Base-by-base conservation (phyloP, 2,113 vertebrate species). In the Onychorhynchus coronatus region DNA sequence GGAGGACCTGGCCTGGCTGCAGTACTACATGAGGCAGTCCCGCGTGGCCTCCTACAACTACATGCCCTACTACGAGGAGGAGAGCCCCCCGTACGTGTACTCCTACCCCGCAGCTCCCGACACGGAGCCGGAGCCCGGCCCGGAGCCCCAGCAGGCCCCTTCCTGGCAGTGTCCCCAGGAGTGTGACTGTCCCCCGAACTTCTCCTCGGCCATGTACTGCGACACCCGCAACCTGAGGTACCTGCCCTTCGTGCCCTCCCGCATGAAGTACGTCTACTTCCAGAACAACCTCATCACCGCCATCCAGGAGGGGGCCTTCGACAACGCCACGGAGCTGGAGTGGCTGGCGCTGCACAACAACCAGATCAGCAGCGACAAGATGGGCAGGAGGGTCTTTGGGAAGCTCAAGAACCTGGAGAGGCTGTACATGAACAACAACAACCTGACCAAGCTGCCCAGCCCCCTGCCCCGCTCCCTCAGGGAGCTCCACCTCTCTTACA, bases 271-370 rank as follows among this genome's bases (percentile, higher is more conserved):
- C 5, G 97, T 99, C 75, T 99, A 99, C 88, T 99, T 99, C 93
- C 99, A 99, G 96, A 98, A 99, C 97, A 99, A 99, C 74, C 98
- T 98, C 75, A 98, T 99, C 94, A 92, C 97, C 2, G 47, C 98
- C 65, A 97, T 99, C 89, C 98, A 99, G 12, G 99, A 99, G 30
- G 97, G 98, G 0, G 98, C 98, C 22, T 98, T 99, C 4, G 98
- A 97, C 93, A 99, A 99, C 1, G 99, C 99, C 96, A 99, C 99
- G 0, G 98, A 97, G 63, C 97, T 99, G 49, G 98, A 99, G 46
- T 99, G 99, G 99, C 94, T 99, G 8, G 98, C 99, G 27, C 95
- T 99, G 92, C 99, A 99, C 14, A 97, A 98, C 97, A 99, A 99
- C 93, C 98, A 98, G 95, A 98, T 99, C 84, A 91, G 94, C 77